Conservation (phyloP, 2,888 invertebrate genomes). For the Drosophila atripex region DNA sequence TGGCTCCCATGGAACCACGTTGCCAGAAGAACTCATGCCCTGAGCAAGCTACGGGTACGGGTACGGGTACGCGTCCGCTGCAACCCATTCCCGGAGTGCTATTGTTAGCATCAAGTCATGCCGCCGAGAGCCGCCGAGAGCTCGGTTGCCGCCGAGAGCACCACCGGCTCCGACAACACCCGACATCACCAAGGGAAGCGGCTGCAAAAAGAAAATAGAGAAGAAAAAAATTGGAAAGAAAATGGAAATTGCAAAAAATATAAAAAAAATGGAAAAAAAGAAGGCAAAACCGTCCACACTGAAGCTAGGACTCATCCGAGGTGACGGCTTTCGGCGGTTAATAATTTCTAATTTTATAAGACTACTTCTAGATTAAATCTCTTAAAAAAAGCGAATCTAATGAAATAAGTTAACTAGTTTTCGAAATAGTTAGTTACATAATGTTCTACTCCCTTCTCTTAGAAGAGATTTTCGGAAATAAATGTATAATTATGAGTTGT, state of each 20-base stretch:
- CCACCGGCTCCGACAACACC: constrained; percentile 18
- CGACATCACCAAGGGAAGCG: constrained; percentile 20
- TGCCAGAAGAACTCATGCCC: constrained; percentile 4
- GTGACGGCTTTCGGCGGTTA: constrained; percentile 9
- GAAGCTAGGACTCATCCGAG: constrained; percentile 6
- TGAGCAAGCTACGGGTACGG: not conserved
- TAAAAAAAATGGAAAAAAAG: not conserved
- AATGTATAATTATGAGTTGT: too few species aligned
- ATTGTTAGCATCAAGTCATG: constrained; percentile 75
- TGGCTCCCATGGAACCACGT: not conserved
- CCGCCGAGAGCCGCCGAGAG: too few species aligned
- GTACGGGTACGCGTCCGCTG: constrained; percentile 5
- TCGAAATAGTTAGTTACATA: too few species aligned
- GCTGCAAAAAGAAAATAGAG: constrained; percentile 4
- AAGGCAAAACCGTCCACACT: constrained; percentile 16
- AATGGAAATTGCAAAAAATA: constrained; percentile 31
- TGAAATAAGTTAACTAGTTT: too few species aligned
- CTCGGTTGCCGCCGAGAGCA: constrained; percentile 42
- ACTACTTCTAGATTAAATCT: not conserved
- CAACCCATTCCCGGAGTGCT: constrained; percentile 62
- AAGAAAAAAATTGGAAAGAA: constrained; percentile 21
- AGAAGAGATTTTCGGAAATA: too few species aligned
- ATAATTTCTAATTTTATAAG: not conserved
- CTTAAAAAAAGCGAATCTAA: too few species aligned
- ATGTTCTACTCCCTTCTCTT: too few species aligned